Conservation (phyloP, 2,113 vertebrate species). For the Sus scrofa region T2T-Sscrofa CM000824.6:57942001-57942500, state of each 20-base stretch:
- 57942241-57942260: neutral
- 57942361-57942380: neutral
- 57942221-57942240: neutral
- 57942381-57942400: neutral
- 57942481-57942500: neutral
- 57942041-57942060: too few relatives aligned
- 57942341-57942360: neutral
- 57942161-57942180: too few relatives aligned
- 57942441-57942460: neutral
- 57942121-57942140: too few relatives aligned
- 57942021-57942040: too few relatives aligned
- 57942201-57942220: neutral
- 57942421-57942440: neutral
- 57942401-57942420: neutral
- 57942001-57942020: too few relatives aligned
- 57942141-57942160: too few relatives aligned
- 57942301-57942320: neutral
- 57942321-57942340: neutral
- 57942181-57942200: too few relatives aligned
- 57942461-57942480: neutral
- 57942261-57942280: neutral
- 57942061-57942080: too few relatives aligned
- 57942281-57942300: constrained; percentile 5
- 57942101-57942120: too few relatives aligned
- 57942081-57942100: too few relatives aligned